Percentiles rank a stretch among this genome's conserved stretches.
These are phyloP conservation scores for Sebastes glaucus DNA, from an alignment of 2,797 vertebrate genomes.

Conservation along the genomic window DNA sequence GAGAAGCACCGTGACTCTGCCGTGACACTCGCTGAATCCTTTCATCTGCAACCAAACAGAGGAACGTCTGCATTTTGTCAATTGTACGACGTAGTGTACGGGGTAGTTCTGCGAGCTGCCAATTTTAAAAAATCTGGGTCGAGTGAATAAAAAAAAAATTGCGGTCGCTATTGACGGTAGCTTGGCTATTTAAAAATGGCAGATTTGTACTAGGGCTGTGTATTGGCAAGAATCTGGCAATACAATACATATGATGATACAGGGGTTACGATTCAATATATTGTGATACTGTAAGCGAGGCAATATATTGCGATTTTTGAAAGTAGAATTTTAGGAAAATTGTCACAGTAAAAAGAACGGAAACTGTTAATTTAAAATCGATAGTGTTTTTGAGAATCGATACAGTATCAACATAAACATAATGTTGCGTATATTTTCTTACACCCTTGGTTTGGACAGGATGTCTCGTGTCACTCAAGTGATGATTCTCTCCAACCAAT, in stretches of 20 bases:
- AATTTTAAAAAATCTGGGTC: not conserved
- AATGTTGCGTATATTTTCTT: not conserved
- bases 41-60: no score
- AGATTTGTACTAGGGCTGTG: no score
- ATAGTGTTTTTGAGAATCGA: not conserved
- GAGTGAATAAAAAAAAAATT: not conserved
- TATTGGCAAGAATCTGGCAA: no score
- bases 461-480: not conserved
- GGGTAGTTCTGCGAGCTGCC: not conserved
- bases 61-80: not conserved
- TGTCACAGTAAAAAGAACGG: accelerated
- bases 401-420: not conserved
- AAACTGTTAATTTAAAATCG: no score
- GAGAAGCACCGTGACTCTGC: no score
- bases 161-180: accelerated
- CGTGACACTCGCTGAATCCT: not conserved
- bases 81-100: not conserved
- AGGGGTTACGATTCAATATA: no score
- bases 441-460: not conserved
- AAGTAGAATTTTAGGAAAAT: no score
- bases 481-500: not conserved
- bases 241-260: no score
- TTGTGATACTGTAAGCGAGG: accelerated
- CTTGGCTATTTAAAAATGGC: no score
- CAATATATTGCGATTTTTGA: no score